Evolutionary conservation across 2,888 invertebrate genomes (phyloP), one percentile per base, ranked within the genome.

Genomic region (Entomobrya multifasciata): DNA sequence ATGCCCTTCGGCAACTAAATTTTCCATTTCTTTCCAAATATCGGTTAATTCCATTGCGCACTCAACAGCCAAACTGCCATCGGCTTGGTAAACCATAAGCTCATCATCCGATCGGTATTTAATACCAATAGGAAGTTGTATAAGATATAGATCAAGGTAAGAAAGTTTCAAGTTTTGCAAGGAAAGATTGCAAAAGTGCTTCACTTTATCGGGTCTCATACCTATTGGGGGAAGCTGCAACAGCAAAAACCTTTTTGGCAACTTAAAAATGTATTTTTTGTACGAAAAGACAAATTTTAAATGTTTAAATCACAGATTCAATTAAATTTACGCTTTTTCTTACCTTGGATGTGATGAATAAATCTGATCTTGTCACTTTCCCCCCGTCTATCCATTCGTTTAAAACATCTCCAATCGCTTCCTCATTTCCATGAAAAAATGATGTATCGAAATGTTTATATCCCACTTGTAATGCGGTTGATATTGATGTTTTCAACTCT

Each of bases 71-170:
- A 92, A 87, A 79, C 92, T 92, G 3, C 92, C 93, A 90, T 92
- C 91, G 25, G 92, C 92, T 87, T 92, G 92, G 78, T 86, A 88
- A 0, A 92, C 92, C 6, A 92, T 84, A 57, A 92, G 88, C 11
- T 90, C 90, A 1, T 90, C 85, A 36, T 91, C 91, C 13, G 72
- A 87, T 17, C 76, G 86, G 74, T 91, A 91, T 55, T 90, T 89
- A 6, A 91, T 84, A 10, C 91, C 92, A 5, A 92, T 89, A 25
- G 93, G 92, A 89, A 91, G 91, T 87, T 93, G 93, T 30, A 93
- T 90, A 15, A 93, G 91, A 88, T 92, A 92, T 30, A 93, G 91
- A 88, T 93, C 93, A n/a, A 93, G 92, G 88, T 93, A 93, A 47
- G 92, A 91, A 15, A 92, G 81, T 44, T 91, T 89, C 52, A 93